Evolutionary conservation across 2,888 invertebrate genomes (phyloP), one percentile per base, ranked within the genome.

Genomic region (Liodrosophila aerea): DNA sequence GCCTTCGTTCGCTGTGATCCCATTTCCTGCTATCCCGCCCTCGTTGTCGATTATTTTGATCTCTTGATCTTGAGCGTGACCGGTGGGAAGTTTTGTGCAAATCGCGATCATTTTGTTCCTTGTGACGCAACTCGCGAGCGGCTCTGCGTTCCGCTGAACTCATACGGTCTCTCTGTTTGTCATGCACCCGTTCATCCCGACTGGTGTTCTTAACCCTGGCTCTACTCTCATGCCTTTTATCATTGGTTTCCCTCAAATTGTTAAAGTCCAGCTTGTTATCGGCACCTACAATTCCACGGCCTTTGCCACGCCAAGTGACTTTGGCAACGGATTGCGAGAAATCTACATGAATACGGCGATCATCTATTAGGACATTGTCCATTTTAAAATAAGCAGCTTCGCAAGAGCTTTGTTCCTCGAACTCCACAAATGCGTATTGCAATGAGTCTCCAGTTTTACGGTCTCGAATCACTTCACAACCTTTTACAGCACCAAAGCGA

Each of bases 351-450:
- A 99, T 99, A 68, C 99, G 92, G 18, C 99, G 92, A 88, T 99
- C 99, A 91, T 99, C 99, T 81, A 99, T 99, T 4, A 99, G 91
- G 0, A 99, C 99, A 91, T 99, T 99, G 89, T 99, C 99, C 99
- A 99, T 99, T 92, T 99, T 99, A 87, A 99, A 98, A 90, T 97
- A 99, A 0, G 99, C 99, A 78, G 96, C 96, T 91, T 99, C 99
- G 91, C 99, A 99, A 0, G 96, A 93, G 85, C 96, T 96, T 69
- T 94, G 93, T 49, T 97, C 95, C 64, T 95, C 95, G 91, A 99
- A 99, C 90, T 99, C 99, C 57, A 99, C 96, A 89, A 99, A 99
- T 0, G 99, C 99, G 90, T 99, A 99, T 87, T 99, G 99, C 53
- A 99, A 91, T 0, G 99, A 99, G 88, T 98, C 98, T 0, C 95